A percentile compares a stretch with the other conserved stretches of the same genome.
Evolutionary conservation across 2,888 invertebrate species (phyloP).

Genomic region (Hololepta plana): DNA sequence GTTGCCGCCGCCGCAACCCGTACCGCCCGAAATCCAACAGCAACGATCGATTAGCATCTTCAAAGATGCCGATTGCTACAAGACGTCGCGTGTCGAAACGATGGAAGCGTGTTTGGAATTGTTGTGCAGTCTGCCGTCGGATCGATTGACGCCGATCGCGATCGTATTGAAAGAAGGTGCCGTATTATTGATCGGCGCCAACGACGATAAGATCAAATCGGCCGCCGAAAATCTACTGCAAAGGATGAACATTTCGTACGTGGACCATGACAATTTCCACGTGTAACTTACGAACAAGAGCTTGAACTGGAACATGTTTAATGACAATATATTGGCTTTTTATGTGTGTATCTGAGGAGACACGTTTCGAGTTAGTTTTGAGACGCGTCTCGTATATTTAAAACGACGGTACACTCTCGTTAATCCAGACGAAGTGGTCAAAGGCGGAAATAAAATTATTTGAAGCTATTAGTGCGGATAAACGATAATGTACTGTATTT

Average conservation of each 20-base stretch:
- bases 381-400: too few relatives aligned
- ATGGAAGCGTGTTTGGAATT: conserved; percentile 73
- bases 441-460: too few relatives aligned
- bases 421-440: too few relatives aligned
- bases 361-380: neutral
- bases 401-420: too few relatives aligned
- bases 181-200: conserved; percentile 22
- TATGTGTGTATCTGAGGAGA: neutral
- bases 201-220: conserved; percentile 25
- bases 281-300: conserved; percentile 9
- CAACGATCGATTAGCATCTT: conserved; percentile 65
- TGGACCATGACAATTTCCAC: conserved; percentile 23
- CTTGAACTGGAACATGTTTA: too few relatives aligned
- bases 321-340: neutral
- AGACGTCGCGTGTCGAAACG: conserved; percentile 69
- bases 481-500: too few relatives aligned
- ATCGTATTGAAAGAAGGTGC: conserved; percentile 25
- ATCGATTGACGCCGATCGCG: conserved; percentile 23
- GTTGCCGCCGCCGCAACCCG: conserved; percentile 45
- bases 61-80: conserved; percentile 76
- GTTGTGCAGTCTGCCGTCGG: conserved; percentile 22
- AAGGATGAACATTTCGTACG: conserved; percentile 26
- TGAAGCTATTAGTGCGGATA: too few relatives aligned
- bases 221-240: conserved; percentile 23
- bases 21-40: conserved; percentile 68